Evolutionary conservation across 2,888 invertebrate genomes (phyloP), one percentile per base, ranked within the genome.

Genomic region (Digitonthophagus gazella): DNA sequence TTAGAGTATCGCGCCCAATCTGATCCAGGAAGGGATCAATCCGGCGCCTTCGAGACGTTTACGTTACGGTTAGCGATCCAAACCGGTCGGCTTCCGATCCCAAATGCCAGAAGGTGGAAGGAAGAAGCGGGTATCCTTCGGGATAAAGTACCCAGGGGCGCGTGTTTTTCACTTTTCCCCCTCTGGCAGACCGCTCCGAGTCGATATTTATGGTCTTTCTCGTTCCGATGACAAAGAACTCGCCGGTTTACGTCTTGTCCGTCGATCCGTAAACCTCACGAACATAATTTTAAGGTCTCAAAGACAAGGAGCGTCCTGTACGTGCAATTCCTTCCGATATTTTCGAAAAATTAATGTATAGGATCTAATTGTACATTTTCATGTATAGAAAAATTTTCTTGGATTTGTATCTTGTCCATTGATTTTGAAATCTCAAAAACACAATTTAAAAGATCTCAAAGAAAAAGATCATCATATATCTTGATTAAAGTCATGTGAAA

Each of bases 151-250:
- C 61, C 20, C 19, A 3, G 20, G 61, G 61, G 61, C 20, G 61
- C 61, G 61, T 44, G 28, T 61, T 61, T 61, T 61, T 61, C 61
- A 61, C 61, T 61, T 18, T 61, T 61, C n/a, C 61, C 28, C 6
- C 28, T 11, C 28, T 19, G 16, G 61, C 61, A 3, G 18, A 19
- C 19, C 61, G 18, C 20, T 19, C 18, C 4, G 19, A 20, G 18
- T 61, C 61, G 61, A 61, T 61, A 61, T 61, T 61, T 61, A 61
- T 61, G 8, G 61, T 19, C 19, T 61, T 18, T 19, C 61, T 18
- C 61, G 20, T 61, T 19, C 61, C 61, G 61, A 16, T 61, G 61
- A 61, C 61, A 61, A 61, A 61, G 61, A 61, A 61, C 11, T 61
- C 18, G 61, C 15, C 61, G 20, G 61, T 18, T 61, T 61, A 61